phyloP scores from a whole-genome alignment of 2,113 vertebrate species.

The Oryzias celebensis region DNA sequence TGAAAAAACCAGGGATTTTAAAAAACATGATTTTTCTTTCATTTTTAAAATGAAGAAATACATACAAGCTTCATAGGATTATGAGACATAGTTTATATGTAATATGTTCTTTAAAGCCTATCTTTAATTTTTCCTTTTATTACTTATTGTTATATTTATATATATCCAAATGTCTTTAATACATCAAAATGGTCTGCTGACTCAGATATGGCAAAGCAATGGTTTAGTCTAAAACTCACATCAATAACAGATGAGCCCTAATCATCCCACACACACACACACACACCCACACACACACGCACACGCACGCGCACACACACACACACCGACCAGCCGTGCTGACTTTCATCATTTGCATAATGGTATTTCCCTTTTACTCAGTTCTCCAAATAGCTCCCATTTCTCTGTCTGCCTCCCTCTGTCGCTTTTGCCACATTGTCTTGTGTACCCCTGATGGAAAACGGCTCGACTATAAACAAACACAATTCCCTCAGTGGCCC shows the following conservation, averaged over 20 bases:
- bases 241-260: conserved; percentile 99
- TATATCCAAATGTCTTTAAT: conserved; percentile 3
- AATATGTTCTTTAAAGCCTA: background rate
- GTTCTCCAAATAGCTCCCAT: conserved; percentile 61
- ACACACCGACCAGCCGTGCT: conserved; percentile 85
- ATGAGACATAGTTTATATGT: background rate
- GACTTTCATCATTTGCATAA: conserved; percentile 97
- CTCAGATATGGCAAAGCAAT: conserved; percentile 82
- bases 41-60: background rate
- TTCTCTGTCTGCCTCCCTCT: conserved; percentile 49
- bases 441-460: conserved; percentile 65
- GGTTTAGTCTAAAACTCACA: conserved; percentile 91
- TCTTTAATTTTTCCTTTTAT: background rate
- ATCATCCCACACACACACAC: conserved; percentile 72
- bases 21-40: background rate
- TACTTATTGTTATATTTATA: background rate
- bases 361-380: conserved; percentile 86
- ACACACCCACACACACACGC: conserved; percentile 30
- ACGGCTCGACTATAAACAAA: conserved; percentile 68
- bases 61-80: background rate
- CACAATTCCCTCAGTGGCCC: conserved; percentile 65
- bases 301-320: conserved; percentile 59
- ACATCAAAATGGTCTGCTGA: conserved; percentile 43
- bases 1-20: background rate
- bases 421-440: conserved; percentile 49